Base-by-base conservation (phyloP, 35 echinoderm and acorn worm species). In the Holothuria glaberrima region DNA sequence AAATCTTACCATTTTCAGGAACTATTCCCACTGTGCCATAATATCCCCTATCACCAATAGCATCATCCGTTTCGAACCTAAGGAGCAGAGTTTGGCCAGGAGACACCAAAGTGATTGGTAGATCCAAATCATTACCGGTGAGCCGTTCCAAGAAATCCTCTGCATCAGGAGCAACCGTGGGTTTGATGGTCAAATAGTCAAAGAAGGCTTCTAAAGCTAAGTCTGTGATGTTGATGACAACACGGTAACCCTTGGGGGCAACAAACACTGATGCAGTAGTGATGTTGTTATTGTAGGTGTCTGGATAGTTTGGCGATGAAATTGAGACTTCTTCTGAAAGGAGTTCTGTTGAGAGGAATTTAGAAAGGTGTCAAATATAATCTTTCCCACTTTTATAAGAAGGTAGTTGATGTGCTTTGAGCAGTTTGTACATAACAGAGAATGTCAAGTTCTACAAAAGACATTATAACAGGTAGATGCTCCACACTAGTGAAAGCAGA, bases 111-210 rank as follows among this genome's bases (percentile, higher is more conserved):
- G 19, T 45, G 34, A 41, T 21, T 12, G 71, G 71, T 32, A 75
- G 44, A 75, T 75, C 71, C 71, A 75, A 18, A 6, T 75, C 32
- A 38, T 75, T 21, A 75, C 71, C 71, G 12, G 71, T 75, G 10
- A 75, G 71, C 14, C 21, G 31, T 9, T 32, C 3, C 33, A 41
- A 16, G 24, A 35, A 75, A 75, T 38, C 33, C 9, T 75, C 71
- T 3, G 33, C 20, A n/a, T 32, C 44, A 16, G 71, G 71, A 21
- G 28, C 0, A 20, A 41, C 31, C 24, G 41, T n/a, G 41, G 22
- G 14, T 38, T 32, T 41, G 2, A 75, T 41, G 13, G 21, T 9
- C 34, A 75, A 75, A 32, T 10, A 75, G 19, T 75, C 71, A 38
- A 75, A 75, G 34, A n/a, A n/a, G 18, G 29, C 71, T 32, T 75